Evolutionary conservation across 1,140 invertebrate genomes (phyloP).

Genomic region (Zaprionus ornatus): DNA sequence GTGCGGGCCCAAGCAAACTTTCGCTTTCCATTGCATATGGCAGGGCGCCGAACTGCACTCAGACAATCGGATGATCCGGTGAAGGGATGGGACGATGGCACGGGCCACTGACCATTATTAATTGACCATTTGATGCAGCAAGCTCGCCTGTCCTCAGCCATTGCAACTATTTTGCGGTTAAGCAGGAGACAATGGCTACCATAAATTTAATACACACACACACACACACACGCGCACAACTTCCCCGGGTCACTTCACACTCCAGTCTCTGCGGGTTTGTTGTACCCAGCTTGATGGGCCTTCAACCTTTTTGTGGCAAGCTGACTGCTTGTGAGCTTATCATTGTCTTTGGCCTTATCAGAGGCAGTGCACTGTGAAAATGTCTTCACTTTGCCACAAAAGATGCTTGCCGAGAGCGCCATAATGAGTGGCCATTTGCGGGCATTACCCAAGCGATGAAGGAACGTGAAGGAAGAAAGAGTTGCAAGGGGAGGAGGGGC

Average conservation of each 20-base stretch:
- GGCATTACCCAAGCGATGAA: background rate
- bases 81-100: background rate
- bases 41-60: conserved; percentile 42
- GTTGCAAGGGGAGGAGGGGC: background rate
- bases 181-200: conserved; percentile 66
- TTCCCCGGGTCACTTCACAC: background rate
- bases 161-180: conserved; percentile 67
- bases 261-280: conserved; percentile 44
- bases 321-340: conserved; percentile 45
- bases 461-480: background rate
- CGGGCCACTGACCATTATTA: conserved; percentile 75
- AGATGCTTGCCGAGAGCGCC: conserved; percentile 27
- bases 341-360: conserved; percentile 56
- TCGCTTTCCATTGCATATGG: conserved; percentile 32
- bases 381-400: conserved; percentile 48
- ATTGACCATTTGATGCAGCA: conserved; percentile 74
- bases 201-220: conserved; percentile 56
- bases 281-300: conserved; percentile 30
- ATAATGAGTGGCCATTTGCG: conserved; percentile 45
- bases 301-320: conserved; percentile 39
- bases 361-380: conserved; percentile 65
- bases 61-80: background rate
- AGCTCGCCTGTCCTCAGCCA: conserved; percentile 10
- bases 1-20: conserved; percentile 12
- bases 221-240: conserved; percentile 17